These are phyloP conservation scores for Bos indicus DNA, from an alignment of 2,113 vertebrate species.

Conservation along the genomic window DNA sequence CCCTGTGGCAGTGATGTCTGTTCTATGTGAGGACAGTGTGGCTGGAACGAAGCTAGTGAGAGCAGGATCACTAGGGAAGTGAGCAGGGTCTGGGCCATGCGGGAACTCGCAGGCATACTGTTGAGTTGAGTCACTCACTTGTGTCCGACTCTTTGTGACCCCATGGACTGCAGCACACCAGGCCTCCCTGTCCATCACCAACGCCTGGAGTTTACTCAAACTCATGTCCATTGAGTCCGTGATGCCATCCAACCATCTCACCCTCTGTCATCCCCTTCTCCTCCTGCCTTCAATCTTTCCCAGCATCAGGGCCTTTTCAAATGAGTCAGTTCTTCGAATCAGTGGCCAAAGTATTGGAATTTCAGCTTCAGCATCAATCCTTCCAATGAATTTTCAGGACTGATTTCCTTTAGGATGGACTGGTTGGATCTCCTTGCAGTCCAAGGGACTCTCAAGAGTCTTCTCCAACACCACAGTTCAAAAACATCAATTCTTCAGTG, in stretches of 20 bases:
- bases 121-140: background rate
- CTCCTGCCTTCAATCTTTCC: background rate
- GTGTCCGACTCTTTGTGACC: background rate
- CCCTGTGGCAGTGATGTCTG: background rate
- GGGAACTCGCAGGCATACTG: background rate
- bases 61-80: background rate
- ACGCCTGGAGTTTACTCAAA: background rate
- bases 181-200: background rate
- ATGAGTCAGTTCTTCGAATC: background rate
- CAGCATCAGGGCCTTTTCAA: background rate
- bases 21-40: background rate
- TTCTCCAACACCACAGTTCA: background rate
- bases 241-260: background rate
- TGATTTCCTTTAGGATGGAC: background rate
- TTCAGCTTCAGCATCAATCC: background rate
- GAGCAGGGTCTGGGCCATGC: background rate
- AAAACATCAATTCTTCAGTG: background rate
- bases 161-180: background rate
- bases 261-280: background rate
- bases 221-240: background rate
- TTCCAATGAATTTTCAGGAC: background rate
- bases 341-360: background rate
- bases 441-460: background rate
- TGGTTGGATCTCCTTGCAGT: background rate
- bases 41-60: rapidly evolving